Evolutionary conservation across 2,888 invertebrate species (phyloP), one percentile per base, ranked within the genome.

Genomic region (Rhodophaea formosa): DNA sequence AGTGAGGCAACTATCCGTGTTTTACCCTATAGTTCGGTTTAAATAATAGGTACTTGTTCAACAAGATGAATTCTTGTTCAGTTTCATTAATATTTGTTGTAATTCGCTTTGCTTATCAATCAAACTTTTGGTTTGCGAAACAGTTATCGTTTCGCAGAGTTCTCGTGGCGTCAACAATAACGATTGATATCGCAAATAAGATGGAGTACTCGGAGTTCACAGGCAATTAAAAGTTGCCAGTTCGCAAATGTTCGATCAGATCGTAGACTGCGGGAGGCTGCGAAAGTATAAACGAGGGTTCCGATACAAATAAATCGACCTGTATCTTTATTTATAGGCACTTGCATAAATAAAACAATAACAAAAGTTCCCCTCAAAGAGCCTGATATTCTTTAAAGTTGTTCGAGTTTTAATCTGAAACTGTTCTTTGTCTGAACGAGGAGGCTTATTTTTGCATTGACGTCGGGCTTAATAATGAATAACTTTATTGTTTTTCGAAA

Each of bases 391-490:
- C 58, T 59, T 62, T 59, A 58, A 58, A 62, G 55, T 59, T 59
- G 51, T 30, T 53, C 52, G 58, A 62, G 54, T 62, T 59, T 59
- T 58, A 60, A 60, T 54, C 57, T 49, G 54, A 60, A 59, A 58
- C 56, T 53, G 59, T 59, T 60, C 61, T 59, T 62, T 66, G 61
- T 58, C 55, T 49, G 29, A 61, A 59, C 43, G 60, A 61, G 57
- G 56, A 58, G 56, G 61, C 62, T 64, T 61, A 64, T 64, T 64
- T 64, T 68, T 68, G 64, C 64, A 68, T 65, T 62, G 67, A 65
- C 61, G 62, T 61, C 56, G 59, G 59, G 65, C 65, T 69, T 65
- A 68, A 70, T 69, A 67, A 69, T 68, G 65, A 72, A 72, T 71
- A 67, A 64, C 62, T 68, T 69, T 69, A 65, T 68, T 72, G 63